Percentiles rank a stretch among this genome's conserved stretches.
Evolutionary conservation across 2,888 invertebrate species (phyloP).

Genomic region (Ypsolopha scabrella): DNA sequence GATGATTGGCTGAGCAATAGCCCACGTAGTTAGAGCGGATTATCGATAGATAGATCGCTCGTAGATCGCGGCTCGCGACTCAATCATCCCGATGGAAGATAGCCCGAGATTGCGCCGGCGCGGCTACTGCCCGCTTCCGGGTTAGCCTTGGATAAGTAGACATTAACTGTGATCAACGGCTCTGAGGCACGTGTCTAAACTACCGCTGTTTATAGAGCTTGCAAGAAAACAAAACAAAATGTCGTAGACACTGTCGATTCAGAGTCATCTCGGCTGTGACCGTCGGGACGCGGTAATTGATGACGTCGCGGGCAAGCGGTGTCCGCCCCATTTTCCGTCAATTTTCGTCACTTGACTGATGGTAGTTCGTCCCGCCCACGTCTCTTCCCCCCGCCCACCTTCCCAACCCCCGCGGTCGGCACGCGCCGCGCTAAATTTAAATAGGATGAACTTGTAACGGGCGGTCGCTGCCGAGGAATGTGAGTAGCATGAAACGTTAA

Average conservation of each 20-base stretch:
- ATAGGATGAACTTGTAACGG: conserved; percentile 66
- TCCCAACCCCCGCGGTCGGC: conserved; percentile 37
- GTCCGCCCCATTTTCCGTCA: conserved; percentile 72
- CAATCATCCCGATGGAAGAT: conserved; percentile 46
- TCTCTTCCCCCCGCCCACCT: conserved; percentile 19
- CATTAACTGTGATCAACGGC: conserved; percentile 3
- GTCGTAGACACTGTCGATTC: conserved; percentile 23
- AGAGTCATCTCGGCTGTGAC: conserved; percentile 44
- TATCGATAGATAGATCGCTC: conserved; percentile 49
- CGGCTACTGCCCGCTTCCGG: conserved; percentile 48
- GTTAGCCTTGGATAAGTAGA: conserved; percentile 8
- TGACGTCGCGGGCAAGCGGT: conserved; percentile 64
- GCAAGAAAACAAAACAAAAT: background rate
- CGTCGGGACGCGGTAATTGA: conserved; percentile 56
- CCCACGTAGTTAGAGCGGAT: conserved; percentile 58
- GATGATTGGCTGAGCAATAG: conserved; percentile 58
- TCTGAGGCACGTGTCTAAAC: conserved; percentile 1
- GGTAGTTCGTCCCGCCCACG: conserved; percentile 59
- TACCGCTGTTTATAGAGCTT: background rate
- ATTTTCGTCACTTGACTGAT: conserved; percentile 71
- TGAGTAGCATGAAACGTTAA: conserved; percentile 54
- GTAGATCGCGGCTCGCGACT: conserved; percentile 68
- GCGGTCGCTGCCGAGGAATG: conserved; percentile 56
- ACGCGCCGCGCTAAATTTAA: conserved; percentile 70
- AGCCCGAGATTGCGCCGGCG: conserved; percentile 42